Percentiles rank a stretch among this genome's conserved stretches.
These are phyloP conservation scores for Chrysopa pallens DNA, from an alignment of 1,140 invertebrate genomes.

Conservation along the genomic window DNA sequence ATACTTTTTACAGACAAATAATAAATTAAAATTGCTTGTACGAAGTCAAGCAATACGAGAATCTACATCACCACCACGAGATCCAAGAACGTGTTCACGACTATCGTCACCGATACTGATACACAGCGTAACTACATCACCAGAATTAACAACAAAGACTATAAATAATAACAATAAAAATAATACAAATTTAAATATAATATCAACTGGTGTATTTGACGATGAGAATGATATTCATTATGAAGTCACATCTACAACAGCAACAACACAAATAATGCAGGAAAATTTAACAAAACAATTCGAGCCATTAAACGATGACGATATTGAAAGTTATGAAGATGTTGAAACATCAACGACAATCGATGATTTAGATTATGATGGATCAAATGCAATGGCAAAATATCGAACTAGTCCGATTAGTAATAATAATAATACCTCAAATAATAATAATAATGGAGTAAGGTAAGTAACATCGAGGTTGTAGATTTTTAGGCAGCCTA, in stretches of 20 bases:
- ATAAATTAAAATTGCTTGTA: slow-evolving; percentile 66
- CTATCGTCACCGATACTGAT: slow-evolving; percentile 12
- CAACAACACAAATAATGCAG: slow-evolving; percentile 6
- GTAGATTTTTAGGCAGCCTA: too few relatives aligned
- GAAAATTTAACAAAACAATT: not conserved
- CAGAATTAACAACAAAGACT: slow-evolving; percentile 5
- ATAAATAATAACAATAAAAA: slow-evolving; percentile 12
- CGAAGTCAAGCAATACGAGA: slow-evolving; percentile 79
- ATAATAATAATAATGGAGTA: slow-evolving; percentile 13
- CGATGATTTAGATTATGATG: not conserved
- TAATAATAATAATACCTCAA: slow-evolving; percentile 14
- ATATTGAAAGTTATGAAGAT: not conserved
- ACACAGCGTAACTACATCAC: not conserved
- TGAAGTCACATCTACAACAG: slow-evolving; percentile 13
- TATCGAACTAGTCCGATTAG: slow-evolving; percentile 1
- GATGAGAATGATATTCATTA: slow-evolving; percentile 20
- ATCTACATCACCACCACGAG: slow-evolving; percentile 64
- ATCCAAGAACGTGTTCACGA: slow-evolving; percentile 27
- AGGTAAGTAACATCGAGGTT: slow-evolving; percentile 4
- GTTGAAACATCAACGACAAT: not conserved
- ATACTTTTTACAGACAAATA: slow-evolving; percentile 29
- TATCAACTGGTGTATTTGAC: slow-evolving; percentile 19
- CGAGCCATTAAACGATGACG: not conserved
- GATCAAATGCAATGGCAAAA: not conserved
- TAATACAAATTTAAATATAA: slow-evolving; percentile 8